Evolutionary conservation across 2,797 vertebrate species (phyloP), one percentile per base, ranked within the genome.

Genomic region (Sparus aurata): DNA sequence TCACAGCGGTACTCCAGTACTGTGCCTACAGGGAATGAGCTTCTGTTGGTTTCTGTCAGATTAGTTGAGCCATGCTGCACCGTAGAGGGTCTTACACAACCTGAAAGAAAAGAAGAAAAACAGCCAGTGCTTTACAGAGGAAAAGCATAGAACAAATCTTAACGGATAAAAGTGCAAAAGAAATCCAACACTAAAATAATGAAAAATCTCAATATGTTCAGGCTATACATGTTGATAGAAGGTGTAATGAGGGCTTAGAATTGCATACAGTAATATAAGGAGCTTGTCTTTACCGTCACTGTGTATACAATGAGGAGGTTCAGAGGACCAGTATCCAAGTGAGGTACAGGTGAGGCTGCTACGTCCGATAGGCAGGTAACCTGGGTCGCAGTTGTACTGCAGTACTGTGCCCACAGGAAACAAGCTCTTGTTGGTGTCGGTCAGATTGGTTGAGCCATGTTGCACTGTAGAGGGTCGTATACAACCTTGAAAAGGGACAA

Each of bases 1-100:
- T 95, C 92, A 87, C 95, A 96, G 88, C 73, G 83, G 84, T 95
- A 95, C 85, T 93, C 89, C 25, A 96, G 90, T n/a, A 91, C 91
- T 1, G 94, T 93, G 66, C 94, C 94, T 64, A 92, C 80, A 2
- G 94, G 88, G 68, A 95, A 94, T 4, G 90, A 92, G 86, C 87
- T 93, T 77, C 85, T 92, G 88, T 94, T 95, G 47, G 82, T 92
- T 45, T 93, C 93, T 49, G 93, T 92, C 80, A 93, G 76, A 63
- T 94, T 94, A 13, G 87, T 87, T 41, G 89, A 90, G 62, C 90
- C 90, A 43, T 94, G 89, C 71, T 89, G 91, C 80, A 93, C 90
- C 25, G 87, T 89, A 2, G 88, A 93, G 27, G 94, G 94, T 80
- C 94, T 85, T 52, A 87, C 52, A 43, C 94, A 95, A 45, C 92